Conservation (phyloP, 2,113 vertebrate species). For the Elgaria multicarinata region DNA sequence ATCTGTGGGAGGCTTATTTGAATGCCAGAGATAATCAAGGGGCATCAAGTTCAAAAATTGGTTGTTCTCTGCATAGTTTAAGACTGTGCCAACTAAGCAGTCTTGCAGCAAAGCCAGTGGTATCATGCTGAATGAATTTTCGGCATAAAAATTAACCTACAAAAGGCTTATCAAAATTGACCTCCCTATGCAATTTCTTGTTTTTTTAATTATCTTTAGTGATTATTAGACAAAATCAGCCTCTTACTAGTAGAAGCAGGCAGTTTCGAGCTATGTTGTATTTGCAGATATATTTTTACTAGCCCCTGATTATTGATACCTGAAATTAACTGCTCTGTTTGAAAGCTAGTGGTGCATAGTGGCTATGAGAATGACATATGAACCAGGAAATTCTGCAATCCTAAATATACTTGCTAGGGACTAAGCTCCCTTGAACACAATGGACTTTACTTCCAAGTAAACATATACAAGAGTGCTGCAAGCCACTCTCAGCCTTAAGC, state of each 20-base stretch:
- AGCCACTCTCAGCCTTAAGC: background rate
- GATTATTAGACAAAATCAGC: background rate
- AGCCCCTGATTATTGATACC: background rate
- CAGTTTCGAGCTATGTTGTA: background rate
- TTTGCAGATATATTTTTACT: background rate
- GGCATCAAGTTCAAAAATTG: constrained; percentile 5
- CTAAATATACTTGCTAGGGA: background rate
- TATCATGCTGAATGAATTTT: background rate
- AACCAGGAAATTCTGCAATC: background rate
- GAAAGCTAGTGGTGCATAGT: background rate
- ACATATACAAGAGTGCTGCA: background rate
- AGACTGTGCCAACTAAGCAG: constrained; percentile 6
- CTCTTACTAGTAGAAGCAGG: background rate
- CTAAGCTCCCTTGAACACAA: background rate
- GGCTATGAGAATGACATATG: background rate
- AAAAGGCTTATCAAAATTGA: background rate
- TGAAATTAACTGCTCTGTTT: background rate
- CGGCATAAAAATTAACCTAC: background rate
- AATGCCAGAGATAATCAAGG: constrained; percentile 26
- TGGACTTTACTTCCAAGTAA: background rate
- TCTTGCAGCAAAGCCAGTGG: background rate
- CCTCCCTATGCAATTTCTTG: background rate
- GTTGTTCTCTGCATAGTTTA: constrained; percentile 23
- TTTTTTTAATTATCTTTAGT: background rate
- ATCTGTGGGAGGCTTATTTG: background rate